Evolutionary conservation across 1,140 invertebrate genomes (phyloP), one percentile per base, ranked within the genome.

Genomic region (Drosophila lowei): DNA sequence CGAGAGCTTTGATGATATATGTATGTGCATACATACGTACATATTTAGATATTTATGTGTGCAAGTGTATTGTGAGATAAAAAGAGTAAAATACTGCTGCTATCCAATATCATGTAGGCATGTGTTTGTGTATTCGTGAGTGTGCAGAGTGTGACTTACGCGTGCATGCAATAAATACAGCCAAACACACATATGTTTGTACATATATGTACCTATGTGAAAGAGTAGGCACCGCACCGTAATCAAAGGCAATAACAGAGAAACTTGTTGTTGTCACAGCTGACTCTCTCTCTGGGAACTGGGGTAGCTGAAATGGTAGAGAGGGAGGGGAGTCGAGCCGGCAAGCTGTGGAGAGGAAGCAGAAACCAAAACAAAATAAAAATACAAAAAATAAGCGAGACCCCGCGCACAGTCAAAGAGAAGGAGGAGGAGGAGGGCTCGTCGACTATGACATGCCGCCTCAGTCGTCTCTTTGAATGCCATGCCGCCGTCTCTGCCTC

Each of bases 211-310:
- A 54, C 57, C 47, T 54, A 55, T 49, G 63, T 75, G 75, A 55
- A 56, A 73, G 65, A 74, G 71, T 74, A 74, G 71, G 72, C 72
- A 75, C 71, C 72, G 72, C 72, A 75, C 71, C 72, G 72, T 67
- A 76, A 75, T 76, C 72, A 76, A 75, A 66, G 72, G 72, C 72
- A 53, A 75, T 75, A 75, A 70, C 61, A 75, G 72, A 66, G 49
- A 75, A 75, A 75, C 72, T 75, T 75, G 72, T 75, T 75, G 72
- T 75, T 75, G 71, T 75, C 72, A 75, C 72, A 76, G 72, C 72
- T 75, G 72, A 75, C 63, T 76, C 72, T 59, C 70, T 49, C 55
- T 63, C 58, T 8, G 41, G 41, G 49, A 56, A 38, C 28, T 30
- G 38, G 38, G 34, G 65, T n/a, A 58, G 65, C 38, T 53, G 60